Evolutionary conservation across 2,888 invertebrate species (phyloP), one percentile per base, ranked within the genome.

Genomic region (Sycophila texana): DNA sequence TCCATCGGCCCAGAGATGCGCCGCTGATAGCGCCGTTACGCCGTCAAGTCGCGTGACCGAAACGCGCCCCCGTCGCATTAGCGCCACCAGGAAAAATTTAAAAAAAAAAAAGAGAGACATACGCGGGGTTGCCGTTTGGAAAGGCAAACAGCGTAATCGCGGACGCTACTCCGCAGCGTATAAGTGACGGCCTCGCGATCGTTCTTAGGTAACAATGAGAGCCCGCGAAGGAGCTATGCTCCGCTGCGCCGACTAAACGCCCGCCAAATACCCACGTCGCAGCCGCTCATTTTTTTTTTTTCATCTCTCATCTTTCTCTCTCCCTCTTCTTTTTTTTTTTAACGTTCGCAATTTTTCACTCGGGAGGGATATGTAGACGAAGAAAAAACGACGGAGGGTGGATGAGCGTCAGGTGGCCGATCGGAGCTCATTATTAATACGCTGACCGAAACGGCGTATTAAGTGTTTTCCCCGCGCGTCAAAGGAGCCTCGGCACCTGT

Each of bases 221-320:
- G 72, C 61, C 20, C 61, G 60, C 68, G 39, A 86, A 88, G 89
- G 89, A 89, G 89, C 88, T 89, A 88, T 83, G 89, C 85, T 87
- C 82, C 83, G 88, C 83, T 87, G 89, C 85, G 57, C 83, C 80
- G 81, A 78, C 81, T 89, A 88, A 89, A 85, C 82, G 84, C 84
- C 84, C 85, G 86, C 86, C 87, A 89, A 89, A 86, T 86, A 88
- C 85, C 61, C 20, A n/a, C 39, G 30, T 63, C 65, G 14, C 7
- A 22, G 47, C 18, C 57, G 57, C 49, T 70, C 70, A 68, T 76
- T 63, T 71, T 57, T 70, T 39, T 39, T 63, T 30, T 61, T 10
- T 22, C 7, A 18, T 5, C 18, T 18, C 12, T 77, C 26, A 53
- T 39, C 22, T 58, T 5, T 55, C 55, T n/a, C n/a, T 14, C n/a